Evolutionary conservation across 1,140 invertebrate genomes (phyloP).

Genomic region (Steinernema khuongi): DNA sequence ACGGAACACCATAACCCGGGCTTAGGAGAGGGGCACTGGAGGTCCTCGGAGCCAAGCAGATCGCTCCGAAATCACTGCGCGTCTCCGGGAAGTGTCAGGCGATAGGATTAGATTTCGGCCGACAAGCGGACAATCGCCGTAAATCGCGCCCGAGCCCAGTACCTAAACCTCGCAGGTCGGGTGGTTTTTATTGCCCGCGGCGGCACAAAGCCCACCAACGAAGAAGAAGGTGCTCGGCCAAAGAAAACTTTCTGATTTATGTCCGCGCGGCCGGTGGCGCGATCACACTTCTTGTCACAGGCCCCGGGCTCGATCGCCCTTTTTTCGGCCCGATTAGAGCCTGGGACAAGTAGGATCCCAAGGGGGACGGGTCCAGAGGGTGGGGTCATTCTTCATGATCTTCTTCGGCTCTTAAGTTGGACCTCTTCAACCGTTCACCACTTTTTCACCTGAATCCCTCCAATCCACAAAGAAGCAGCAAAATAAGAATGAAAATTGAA

Average conservation of each 20-base stretch:
- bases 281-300: not conserved
- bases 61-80: no score
- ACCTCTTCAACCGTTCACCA: no score
- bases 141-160: not conserved
- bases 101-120: not conserved
- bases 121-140: slow-evolving; percentile 5
- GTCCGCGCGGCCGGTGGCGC: not conserved
- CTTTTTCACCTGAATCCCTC: no score
- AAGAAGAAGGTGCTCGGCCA: not conserved
- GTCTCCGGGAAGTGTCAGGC: no score
- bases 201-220: not conserved
- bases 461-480: no score
- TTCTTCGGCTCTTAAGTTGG: no score
- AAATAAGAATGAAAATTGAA: no score
- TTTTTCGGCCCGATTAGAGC: not conserved
- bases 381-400: no score
- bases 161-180: not conserved
- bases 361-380: no score
- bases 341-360: not conserved
- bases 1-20: no score
- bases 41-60: no score
- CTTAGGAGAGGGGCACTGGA: no score
- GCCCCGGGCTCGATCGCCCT: not conserved
- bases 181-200: slow-evolving; percentile 6
- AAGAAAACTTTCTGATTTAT: slow-evolving; percentile 16